Evolutionary conservation across 2,797 vertebrate genomes (phyloP).

Genomic region (Ceryle rudis): DNA sequence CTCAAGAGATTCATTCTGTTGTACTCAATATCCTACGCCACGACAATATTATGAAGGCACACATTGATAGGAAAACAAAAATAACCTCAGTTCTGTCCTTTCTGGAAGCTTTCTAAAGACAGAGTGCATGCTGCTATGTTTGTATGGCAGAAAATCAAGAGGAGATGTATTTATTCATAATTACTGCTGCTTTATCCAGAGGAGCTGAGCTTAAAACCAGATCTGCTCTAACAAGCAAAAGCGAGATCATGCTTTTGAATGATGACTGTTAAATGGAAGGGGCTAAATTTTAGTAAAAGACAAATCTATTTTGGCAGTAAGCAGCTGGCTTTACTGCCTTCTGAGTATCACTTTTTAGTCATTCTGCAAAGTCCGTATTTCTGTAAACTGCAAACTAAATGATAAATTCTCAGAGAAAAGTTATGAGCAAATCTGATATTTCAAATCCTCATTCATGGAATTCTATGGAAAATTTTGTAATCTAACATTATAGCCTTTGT

Average conservation of each 20-base stretch:
- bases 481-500: not conserved
- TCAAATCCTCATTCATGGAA: not conserved
- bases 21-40: not conserved
- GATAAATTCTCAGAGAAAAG: not conserved
- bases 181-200: not conserved
- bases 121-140: not conserved
- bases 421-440: not conserved
- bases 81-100: not conserved
- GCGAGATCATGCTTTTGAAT: not conserved
- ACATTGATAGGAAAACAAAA: not conserved
- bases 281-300: slow-evolving; percentile 3
- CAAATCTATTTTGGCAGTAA: slow-evolving; percentile 4
- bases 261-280: not conserved
- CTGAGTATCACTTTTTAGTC: not conserved
- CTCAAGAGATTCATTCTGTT: not conserved
- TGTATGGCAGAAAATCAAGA: not conserved
- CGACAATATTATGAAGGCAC: not conserved
- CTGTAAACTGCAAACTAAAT: not conserved
- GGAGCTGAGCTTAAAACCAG: slow-evolving; percentile 19
- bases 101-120: not conserved
- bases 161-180: not conserved
- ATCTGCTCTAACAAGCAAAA: slow-evolving; percentile 30
- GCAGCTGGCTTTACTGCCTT: slow-evolving; percentile 10
- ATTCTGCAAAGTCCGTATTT: not conserved
- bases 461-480: not conserved